These are phyloP conservation scores for Oscheius onirici DNA, from an alignment of 2,888 invertebrate genomes.

Conservation along the genomic window DNA sequence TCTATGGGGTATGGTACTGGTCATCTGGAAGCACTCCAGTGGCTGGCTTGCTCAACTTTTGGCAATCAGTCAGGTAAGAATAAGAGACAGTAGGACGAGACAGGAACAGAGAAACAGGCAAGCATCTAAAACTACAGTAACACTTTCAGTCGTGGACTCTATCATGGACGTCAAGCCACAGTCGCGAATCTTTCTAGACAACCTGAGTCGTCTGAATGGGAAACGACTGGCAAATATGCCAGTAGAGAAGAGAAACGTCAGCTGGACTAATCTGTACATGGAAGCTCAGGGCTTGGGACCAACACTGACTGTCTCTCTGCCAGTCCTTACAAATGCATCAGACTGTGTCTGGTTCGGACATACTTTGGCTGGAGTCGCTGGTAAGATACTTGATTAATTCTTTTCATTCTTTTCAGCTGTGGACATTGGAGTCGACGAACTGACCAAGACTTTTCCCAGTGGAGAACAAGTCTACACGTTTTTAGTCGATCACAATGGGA, in stretches of 20 bases:
- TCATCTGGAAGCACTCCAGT: slow-evolving; percentile 57
- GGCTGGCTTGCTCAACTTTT: slow-evolving; percentile 58
- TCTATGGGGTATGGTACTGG: slow-evolving; percentile 68
- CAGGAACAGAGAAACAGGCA: no score
- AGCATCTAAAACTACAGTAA: no score
- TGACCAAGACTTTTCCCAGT: slow-evolving; percentile 44
- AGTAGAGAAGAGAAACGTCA: slow-evolving; percentile 52
- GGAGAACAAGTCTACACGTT: slow-evolving; percentile 62
- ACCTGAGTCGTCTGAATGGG: slow-evolving; percentile 47
- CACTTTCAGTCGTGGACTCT: slow-evolving; percentile 56
- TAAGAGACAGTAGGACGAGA: neutral
- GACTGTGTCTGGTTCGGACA: slow-evolving; percentile 43
- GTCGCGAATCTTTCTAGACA: slow-evolving; percentile 59
- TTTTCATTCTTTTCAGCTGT: slow-evolving; percentile 36
- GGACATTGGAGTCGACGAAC: slow-evolving; percentile 49
- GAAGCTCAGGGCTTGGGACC: slow-evolving; percentile 66
- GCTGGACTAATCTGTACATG: slow-evolving; percentile 66
- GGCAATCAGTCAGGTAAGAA: slow-evolving; percentile 40
- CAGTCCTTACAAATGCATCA: slow-evolving; percentile 44
- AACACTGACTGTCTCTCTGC: slow-evolving; percentile 61
- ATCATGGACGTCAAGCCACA: slow-evolving; percentile 67
- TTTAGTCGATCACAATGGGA: slow-evolving; percentile 69
- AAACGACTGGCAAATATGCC: slow-evolving; percentile 36
- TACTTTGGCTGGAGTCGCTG: slow-evolving; percentile 59
- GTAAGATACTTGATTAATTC: slow-evolving; percentile 12